phyloP scores from a whole-genome alignment of 35 echinoderm and acorn worm species.

The Hemicentrotus pulcherrimus region DNA sequence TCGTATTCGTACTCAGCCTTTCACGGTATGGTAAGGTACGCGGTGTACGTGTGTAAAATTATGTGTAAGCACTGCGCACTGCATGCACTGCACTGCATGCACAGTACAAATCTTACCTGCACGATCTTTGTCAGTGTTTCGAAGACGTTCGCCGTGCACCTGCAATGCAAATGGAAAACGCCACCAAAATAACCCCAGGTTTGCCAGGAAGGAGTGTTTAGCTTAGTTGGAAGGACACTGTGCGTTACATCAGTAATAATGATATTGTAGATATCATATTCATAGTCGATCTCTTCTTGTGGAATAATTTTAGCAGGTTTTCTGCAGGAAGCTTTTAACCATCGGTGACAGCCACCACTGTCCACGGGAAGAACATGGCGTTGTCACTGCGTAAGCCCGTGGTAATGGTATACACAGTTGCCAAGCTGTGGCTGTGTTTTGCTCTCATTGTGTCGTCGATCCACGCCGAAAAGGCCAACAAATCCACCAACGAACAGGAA shows the following conservation, averaged over 20 bases:
- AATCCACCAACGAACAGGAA: not conserved
- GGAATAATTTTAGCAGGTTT: not conserved
- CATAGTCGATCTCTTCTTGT: not conserved
- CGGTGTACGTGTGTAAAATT: no score
- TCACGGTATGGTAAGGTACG: no score
- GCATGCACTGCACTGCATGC: no score
- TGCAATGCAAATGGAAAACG: not conserved
- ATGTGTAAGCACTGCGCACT: no score
- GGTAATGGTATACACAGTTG: not conserved
- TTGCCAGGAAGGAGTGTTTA: not conserved
- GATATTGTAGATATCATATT: not conserved
- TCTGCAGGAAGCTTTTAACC: not conserved
- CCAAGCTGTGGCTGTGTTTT: conserved; percentile 8
- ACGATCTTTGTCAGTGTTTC: no score
- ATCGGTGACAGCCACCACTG: not conserved
- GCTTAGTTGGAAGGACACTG: not conserved
- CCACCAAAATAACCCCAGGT: not conserved
- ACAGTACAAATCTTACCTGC: no score
- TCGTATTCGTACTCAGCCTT: no score
- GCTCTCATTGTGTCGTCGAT: not conserved
- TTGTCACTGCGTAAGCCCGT: not conserved
- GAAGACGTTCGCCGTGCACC: no score
- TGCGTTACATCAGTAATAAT: not conserved
- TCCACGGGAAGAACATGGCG: conserved; percentile 40
- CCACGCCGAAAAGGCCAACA: not conserved